phyloP scores from a whole-genome alignment of 1,140 invertebrate genomes.

The Parasteatoda tepidariorum region DNA sequence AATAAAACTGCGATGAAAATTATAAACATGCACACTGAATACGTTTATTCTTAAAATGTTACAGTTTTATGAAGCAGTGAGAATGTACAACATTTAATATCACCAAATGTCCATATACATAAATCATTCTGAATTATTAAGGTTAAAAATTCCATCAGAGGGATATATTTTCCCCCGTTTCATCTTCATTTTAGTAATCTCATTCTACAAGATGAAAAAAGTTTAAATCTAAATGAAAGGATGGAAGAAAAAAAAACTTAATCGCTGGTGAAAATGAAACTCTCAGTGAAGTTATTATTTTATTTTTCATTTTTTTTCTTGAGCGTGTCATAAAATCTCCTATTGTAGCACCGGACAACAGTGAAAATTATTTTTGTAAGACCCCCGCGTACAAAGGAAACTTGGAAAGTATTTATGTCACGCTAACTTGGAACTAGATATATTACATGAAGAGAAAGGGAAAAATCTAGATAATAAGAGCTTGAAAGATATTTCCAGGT shows the following conservation, averaged over 20 bases:
- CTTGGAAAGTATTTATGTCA: constrained; percentile 48
- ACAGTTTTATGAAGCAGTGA: no score
- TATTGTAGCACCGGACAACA: constrained; percentile 14
- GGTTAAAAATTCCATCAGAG: no score
- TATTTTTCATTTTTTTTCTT: constrained; percentile 17
- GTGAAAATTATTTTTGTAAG: constrained; percentile 39
- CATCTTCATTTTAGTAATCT: no score
- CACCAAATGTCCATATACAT: no score
- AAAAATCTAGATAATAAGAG: constrained; percentile 41
- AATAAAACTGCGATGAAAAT: no score
- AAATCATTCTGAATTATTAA: no score
- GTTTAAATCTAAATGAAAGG: neutral
- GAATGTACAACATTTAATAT: no score
- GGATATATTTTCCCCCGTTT: no score
- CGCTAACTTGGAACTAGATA: constrained; percentile 20
- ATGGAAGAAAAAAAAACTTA: constrained; percentile 1
- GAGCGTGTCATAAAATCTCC: constrained; percentile 30
- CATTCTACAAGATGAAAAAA: no score
- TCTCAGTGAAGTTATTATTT: constrained; percentile 9
- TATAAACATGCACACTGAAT: no score
- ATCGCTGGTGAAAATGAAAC: constrained; percentile 6
- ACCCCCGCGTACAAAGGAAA: neutral
- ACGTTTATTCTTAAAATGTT: no score
- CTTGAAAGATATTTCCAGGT: constrained; percentile 25
- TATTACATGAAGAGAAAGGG: constrained; percentile 25